A percentile compares a stretch with the other conserved stretches of the same genome.
These are phyloP conservation scores for Vombatus ursinus DNA, from an alignment of 2,113 vertebrate genomes.

Conservation along the genomic window DNA sequence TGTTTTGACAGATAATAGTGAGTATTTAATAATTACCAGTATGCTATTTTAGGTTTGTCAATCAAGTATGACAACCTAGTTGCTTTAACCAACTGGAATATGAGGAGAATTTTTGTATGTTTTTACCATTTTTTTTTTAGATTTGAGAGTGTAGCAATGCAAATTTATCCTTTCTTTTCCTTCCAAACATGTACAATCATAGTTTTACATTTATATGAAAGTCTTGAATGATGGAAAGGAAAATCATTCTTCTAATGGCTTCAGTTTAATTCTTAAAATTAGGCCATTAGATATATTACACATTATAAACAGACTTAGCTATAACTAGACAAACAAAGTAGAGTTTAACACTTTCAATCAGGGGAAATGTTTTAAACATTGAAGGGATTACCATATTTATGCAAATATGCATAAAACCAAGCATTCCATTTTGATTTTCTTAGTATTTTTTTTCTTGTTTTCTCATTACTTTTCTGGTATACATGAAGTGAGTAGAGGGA, in stretches of 20 bases:
- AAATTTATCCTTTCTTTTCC: constrained; percentile 12
- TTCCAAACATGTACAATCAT: not conserved
- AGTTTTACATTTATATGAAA: not conserved
- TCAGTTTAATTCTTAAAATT: constrained; percentile 40
- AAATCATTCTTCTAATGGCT: constrained; percentile 20
- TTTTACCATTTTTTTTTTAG: constrained; percentile 44
- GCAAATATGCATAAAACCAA: not conserved
- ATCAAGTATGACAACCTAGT: not conserved
- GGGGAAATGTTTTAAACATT: not conserved
- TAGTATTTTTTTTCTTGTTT: not conserved
- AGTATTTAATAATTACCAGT: constrained; percentile 54
- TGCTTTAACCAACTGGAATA: constrained; percentile 23
- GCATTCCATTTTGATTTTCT: not conserved
- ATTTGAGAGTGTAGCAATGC: not conserved
- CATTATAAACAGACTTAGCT: not conserved
- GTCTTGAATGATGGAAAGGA: not conserved
- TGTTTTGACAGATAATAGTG: constrained; percentile 60
- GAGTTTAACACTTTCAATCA: not conserved
- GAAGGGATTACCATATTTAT: not conserved
- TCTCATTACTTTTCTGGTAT: not conserved
- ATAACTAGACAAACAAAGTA: not conserved
- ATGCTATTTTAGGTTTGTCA: constrained; percentile 33
- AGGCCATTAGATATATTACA: not conserved
- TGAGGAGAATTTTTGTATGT: not conserved
- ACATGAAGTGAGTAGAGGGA: not conserved